Percentiles rank a stretch among this genome's conserved stretches.
phyloP scores from a whole-genome alignment of 1,140 invertebrate genomes.

The Onthophagus taurus region DNA sequence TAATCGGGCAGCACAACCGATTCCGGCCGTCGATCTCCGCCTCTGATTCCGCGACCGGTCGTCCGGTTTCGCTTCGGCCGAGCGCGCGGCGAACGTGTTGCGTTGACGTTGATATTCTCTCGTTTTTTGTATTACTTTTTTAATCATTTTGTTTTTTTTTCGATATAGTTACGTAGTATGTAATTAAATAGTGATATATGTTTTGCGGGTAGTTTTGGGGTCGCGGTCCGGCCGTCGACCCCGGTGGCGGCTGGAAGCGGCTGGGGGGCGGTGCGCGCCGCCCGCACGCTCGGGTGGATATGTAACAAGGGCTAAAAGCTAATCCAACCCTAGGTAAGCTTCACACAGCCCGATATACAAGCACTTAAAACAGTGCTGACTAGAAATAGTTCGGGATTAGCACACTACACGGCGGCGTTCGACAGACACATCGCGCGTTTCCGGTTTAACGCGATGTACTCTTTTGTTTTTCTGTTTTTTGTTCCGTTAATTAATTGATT shows the following conservation, averaged over 20 bases:
- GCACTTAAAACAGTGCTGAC: conserved; percentile 41
- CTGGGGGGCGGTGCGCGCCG: conserved; percentile 23
- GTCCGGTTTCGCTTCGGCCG: too few species aligned
- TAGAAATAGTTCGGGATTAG: conserved; percentile 38
- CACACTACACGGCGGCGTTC: conserved; percentile 37
- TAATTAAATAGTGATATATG: conserved; percentile 36
- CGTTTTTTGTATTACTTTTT: too few species aligned
- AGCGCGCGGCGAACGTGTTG: too few species aligned
- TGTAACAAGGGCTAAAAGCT: conserved; percentile 41
- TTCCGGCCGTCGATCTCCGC: too few species aligned
- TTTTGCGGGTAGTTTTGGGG: conserved; percentile 28
- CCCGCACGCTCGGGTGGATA: conserved; percentile 35
- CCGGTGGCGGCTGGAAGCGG: conserved; percentile 22
- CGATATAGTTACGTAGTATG: too few species aligned
- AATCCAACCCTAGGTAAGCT: conserved; percentile 41
- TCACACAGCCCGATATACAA: conserved; percentile 41
- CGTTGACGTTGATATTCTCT: too few species aligned
- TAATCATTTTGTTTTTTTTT: too few species aligned
- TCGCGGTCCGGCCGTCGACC: conserved; percentile 21
- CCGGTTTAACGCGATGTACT: too few species aligned
- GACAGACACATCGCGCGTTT: too few species aligned
- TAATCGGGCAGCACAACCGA: too few species aligned
- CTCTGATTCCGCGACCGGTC: too few species aligned
- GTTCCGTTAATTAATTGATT: background rate
- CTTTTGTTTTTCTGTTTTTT: conserved; percentile 6